These are phyloP conservation scores for Ptilorrhoa leucosticta DNA, from an alignment of 2,113 vertebrate genomes.

Conservation along the genomic window DNA sequence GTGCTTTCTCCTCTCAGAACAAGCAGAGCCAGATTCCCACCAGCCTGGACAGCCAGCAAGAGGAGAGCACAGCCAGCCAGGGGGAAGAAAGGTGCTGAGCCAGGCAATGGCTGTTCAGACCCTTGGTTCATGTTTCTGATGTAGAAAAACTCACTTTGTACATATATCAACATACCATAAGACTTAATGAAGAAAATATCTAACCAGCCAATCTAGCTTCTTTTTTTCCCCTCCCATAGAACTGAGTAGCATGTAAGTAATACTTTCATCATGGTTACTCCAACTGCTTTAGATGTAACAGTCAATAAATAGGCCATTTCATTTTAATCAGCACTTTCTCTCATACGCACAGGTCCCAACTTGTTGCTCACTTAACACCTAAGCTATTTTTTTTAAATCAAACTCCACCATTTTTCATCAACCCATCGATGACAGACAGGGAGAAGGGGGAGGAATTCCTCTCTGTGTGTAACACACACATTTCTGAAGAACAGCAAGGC, in stretches of 20 bases:
- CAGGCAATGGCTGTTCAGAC: background rate
- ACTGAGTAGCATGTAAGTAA: background rate
- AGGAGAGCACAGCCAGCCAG: background rate
- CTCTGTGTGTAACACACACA: accelerated
- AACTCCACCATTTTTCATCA: slow-evolving; percentile 1
- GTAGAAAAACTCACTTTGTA: background rate
- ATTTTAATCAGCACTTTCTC: background rate
- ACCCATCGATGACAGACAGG: background rate
- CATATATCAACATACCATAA: background rate
- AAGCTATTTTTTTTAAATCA: background rate
- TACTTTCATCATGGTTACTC: background rate
- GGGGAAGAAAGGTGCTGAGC: background rate
- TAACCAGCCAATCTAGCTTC: background rate
- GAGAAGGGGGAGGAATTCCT: background rate
- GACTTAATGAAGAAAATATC: background rate
- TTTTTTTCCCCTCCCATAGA: background rate
- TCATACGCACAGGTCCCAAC: background rate
- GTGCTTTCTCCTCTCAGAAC: background rate
- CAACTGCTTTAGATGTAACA: background rate
- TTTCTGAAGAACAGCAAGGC: background rate
- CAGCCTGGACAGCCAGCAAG: background rate
- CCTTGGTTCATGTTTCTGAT: background rate
- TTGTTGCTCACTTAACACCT: slow-evolving; percentile 1
- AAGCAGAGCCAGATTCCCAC: background rate
- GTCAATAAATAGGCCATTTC: background rate